phyloP scores from a whole-genome alignment of 2,113 vertebrate species.

The Amblyopsis rosae region DNA sequence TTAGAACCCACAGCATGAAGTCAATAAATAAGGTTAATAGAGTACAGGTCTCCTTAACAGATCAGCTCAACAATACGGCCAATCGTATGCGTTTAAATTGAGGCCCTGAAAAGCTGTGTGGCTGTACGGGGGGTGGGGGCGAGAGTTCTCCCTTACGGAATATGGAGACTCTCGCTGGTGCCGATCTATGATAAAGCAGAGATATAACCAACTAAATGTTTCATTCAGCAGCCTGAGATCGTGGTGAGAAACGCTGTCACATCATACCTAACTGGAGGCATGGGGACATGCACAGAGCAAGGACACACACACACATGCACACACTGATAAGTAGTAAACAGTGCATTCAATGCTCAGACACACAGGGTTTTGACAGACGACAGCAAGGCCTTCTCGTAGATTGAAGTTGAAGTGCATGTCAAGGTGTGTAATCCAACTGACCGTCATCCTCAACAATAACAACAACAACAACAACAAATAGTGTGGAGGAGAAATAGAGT shows the following conservation, averaged over 20 bases:
- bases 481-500: neutral
- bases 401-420: conserved; percentile 16
- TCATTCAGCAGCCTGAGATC: neutral
- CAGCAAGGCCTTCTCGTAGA: neutral
- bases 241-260: conserved; percentile 31
- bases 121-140: neutral
- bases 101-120: neutral
- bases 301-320: neutral
- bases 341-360: neutral
- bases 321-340: neutral
- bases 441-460: conserved; percentile 6
- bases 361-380: too few species aligned
- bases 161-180: neutral
- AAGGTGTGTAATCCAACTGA: conserved; percentile 9
- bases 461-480: neutral
- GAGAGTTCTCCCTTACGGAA: neutral
- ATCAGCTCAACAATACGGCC: too few species aligned
- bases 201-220: neutral
- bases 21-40: too few species aligned
- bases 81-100: neutral
- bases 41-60: too few species aligned
- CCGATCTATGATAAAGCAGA: neutral
- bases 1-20: too few species aligned
- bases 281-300: neutral
- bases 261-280: conserved; percentile 13